These are phyloP conservation scores for Danio kyathit DNA, from an alignment of 2,797 vertebrate genomes.

Conservation along the genomic window DNA sequence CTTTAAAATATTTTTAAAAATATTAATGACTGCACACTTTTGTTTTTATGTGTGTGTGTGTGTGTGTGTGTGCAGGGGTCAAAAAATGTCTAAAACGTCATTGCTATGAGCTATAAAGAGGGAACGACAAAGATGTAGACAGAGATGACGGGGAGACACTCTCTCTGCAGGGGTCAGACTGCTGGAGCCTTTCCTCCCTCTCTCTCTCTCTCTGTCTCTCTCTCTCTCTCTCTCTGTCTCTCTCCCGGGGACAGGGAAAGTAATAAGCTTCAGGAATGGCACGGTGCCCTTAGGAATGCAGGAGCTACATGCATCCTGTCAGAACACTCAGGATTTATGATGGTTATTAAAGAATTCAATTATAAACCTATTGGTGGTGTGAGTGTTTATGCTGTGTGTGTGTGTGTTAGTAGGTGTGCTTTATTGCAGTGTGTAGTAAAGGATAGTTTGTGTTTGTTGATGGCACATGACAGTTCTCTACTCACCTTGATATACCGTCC, in stretches of 20 bases:
- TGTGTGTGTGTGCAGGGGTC: background rate
- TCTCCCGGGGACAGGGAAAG: conserved; percentile 38
- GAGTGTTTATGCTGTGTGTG: conserved; percentile 35
- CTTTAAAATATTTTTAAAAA: background rate
- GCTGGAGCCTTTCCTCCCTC: conserved; percentile 35
- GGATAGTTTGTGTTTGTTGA: background rate
- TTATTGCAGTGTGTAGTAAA: conserved; percentile 20
- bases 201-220: background rate
- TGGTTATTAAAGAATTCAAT: conserved; percentile 72
- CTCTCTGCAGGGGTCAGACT: conserved; percentile 49
- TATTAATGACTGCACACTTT: background rate
- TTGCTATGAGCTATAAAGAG: conserved; percentile 12
- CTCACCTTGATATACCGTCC: background rate
- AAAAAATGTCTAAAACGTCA: conserved; percentile 24
- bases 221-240: conserved; percentile 4
- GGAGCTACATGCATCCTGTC: conserved; percentile 45
- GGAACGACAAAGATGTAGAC: conserved; percentile 28
- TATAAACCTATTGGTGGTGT: conserved; percentile 56
- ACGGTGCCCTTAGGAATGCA: conserved; percentile 51
- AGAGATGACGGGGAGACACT: conserved; percentile 34
- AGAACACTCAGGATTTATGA: conserved; percentile 54
- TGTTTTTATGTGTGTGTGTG: background rate
- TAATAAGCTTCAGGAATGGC: conserved; percentile 55
- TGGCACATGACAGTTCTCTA: conserved; percentile 8
- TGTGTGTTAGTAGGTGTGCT: conserved; percentile 30